Evolutionary conservation across 2,888 invertebrate genomes (phyloP), one percentile per base, ranked within the genome.

Genomic region (Marronus borbonicus): DNA sequence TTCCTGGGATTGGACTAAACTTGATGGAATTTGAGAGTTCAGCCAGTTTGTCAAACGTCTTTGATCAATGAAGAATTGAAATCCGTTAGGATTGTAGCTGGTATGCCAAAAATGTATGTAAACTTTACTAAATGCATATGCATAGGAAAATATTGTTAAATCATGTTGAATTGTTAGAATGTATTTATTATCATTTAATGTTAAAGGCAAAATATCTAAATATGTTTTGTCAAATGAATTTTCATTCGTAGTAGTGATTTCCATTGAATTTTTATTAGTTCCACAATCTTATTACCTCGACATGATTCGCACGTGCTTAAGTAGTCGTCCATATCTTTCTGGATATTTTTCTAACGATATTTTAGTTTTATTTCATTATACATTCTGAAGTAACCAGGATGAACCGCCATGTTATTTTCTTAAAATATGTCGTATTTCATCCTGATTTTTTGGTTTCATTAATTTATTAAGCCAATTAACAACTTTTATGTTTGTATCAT

Each of bases 91-190:
- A 86, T 80, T 0, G 81, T 78, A 69, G 83, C 79, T 1, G 85
- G 85, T 14, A 84, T 83, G 12, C 85, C 83, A 70, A 83, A 85
- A 77, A 74, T 80, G 68, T 80, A 80, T 20, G 85, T 82, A 60
- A 82, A 83, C 74, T 79, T 80, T 7, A 80, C 78, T 7, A 84
- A 80, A 44, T 77, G 69, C 79, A 83, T 77, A 70, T 66, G 70
- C 76, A 8, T 58, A 50, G 31, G 65, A 77, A 66, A 36, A 60
- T n/a, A 66, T 76, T 1, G 85, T 85, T 36, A 86, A 72, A 78
- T 85, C 85, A 77, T 86, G 85, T 80, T 85, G 84, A 66, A 82
- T 77, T 14, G 83, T 85, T 50, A 85, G 44, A 44, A 84, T 81
- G 74, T 81, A 85, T 78, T 76, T 81, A 80, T 84, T 83, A 20